Evolutionary conservation across 1,140 invertebrate genomes (phyloP).

Genomic region (Leptinotarsa lineolata): DNA sequence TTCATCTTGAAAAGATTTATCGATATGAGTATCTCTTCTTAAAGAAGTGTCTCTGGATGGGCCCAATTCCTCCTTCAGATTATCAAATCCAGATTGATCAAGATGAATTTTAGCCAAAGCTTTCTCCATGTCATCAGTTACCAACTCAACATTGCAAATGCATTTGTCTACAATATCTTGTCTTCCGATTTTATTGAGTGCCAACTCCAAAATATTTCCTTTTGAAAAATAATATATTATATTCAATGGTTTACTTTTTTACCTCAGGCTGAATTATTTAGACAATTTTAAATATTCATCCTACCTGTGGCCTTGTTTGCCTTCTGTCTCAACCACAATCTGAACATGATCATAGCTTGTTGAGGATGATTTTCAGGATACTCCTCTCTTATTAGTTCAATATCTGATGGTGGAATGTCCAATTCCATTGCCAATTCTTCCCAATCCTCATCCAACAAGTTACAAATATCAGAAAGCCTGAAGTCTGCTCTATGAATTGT

Average conservation of each 20-base stretch:
- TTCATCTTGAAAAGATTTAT: constrained; percentile 59
- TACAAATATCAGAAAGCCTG: constrained; percentile 77
- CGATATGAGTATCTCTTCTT: constrained; percentile 65
- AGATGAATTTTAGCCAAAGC: constrained; percentile 75
- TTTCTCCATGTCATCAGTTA: constrained; percentile 80
- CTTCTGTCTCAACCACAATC: constrained; percentile 69
- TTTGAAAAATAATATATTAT: too few species aligned
- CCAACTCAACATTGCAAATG: constrained; percentile 78
- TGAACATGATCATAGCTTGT: constrained; percentile 75
- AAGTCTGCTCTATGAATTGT: constrained; percentile 77
- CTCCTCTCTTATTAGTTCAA: constrained; percentile 73
- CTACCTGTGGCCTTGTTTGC: constrained; percentile 69
- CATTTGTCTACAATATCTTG: constrained; percentile 82
- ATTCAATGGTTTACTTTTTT: not conserved
- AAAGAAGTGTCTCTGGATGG: constrained; percentile 67
- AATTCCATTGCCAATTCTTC: constrained; percentile 70
- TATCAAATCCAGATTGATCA: constrained; percentile 78
- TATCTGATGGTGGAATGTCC: constrained; percentile 71
- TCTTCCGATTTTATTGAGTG: constrained; percentile 72
- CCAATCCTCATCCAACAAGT: constrained; percentile 78
- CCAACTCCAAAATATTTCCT: constrained; percentile 77
- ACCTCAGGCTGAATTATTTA: not conserved
- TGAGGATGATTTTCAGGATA: constrained; percentile 71
- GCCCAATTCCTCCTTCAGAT: constrained; percentile 73
- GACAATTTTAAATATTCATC: not conserved